phyloP scores from a whole-genome alignment of 2,113 vertebrate species.

The Microtus pennsylvanicus region DNA sequence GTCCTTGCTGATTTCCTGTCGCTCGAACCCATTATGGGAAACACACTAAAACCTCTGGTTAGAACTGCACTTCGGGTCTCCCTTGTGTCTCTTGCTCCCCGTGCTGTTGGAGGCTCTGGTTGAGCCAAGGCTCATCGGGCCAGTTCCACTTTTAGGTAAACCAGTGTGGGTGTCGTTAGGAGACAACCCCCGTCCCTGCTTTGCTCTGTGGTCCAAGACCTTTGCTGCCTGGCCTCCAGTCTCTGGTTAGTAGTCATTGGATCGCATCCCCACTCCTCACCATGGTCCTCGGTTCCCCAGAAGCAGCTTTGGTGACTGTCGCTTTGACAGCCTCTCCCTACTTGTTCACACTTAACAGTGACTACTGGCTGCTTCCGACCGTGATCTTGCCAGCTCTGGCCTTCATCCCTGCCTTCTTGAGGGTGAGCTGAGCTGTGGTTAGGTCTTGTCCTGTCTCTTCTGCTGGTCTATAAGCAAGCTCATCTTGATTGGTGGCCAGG shows the following conservation, averaged over 20 bases:
- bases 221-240: background rate
- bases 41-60: fast-evolving
- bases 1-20: background rate
- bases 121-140: fast-evolving
- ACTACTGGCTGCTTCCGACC: fast-evolving
- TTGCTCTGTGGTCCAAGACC: background rate
- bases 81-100: fast-evolving
- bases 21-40: fast-evolving
- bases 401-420: background rate
- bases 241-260: background rate
- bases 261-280: too few relatives aligned
- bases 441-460: background rate
- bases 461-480: fast-evolving
- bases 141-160: too few relatives aligned
- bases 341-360: too few relatives aligned
- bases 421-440: background rate
- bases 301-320: background rate
- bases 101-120: fast-evolving
- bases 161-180: fast-evolving
- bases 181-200: too few relatives aligned
- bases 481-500: background rate
- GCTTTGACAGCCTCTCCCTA: background rate
- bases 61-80: too few relatives aligned
- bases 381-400: background rate
- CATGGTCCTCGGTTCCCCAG: background rate